phyloP scores from a whole-genome alignment of 1,140 invertebrate species.

The Drosophila parvula region DNA sequence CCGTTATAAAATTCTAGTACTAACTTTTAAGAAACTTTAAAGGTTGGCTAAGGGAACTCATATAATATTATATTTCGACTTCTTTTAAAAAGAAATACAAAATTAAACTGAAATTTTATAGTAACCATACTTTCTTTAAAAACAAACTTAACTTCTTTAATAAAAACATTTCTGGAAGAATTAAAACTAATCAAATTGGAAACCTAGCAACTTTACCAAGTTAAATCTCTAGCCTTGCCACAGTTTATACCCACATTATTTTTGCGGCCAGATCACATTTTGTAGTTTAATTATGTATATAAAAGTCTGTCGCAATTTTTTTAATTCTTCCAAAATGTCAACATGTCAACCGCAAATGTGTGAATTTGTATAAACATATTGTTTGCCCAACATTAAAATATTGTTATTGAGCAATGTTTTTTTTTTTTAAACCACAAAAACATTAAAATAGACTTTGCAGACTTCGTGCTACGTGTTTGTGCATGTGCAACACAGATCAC shows the following conservation, averaged over 20 bases:
- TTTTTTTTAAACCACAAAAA: not conserved
- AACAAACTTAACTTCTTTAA: not conserved
- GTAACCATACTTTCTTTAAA: not conserved
- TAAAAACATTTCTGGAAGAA: rapidly evolving
- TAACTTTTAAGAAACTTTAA: not conserved
- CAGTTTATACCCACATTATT: not conserved
- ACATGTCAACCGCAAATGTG: constrained; percentile 20
- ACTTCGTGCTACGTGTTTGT: not conserved
- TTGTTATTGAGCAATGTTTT: constrained; percentile 1
- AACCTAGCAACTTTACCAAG: not conserved
- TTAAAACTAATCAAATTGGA: not conserved
- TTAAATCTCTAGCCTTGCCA: not conserved
- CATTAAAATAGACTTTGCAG: constrained; percentile 7
- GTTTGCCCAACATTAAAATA: constrained; percentile 1
- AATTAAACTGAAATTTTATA: not conserved
- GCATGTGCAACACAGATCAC: constrained; percentile 18
- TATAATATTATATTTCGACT: not conserved
- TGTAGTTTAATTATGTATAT: constrained; percentile 1
- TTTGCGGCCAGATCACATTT: not conserved
- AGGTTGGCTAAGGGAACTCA: not conserved
- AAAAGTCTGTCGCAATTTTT: not conserved
- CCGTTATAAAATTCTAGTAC: too few relatives aligned
- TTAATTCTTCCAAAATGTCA: constrained; percentile 4
- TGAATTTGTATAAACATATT: constrained; percentile 10
- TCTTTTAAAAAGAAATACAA: not conserved